Base-by-base conservation (phyloP, 2,113 vertebrate genomes). In the Nycticorax nycticorax region DNA sequence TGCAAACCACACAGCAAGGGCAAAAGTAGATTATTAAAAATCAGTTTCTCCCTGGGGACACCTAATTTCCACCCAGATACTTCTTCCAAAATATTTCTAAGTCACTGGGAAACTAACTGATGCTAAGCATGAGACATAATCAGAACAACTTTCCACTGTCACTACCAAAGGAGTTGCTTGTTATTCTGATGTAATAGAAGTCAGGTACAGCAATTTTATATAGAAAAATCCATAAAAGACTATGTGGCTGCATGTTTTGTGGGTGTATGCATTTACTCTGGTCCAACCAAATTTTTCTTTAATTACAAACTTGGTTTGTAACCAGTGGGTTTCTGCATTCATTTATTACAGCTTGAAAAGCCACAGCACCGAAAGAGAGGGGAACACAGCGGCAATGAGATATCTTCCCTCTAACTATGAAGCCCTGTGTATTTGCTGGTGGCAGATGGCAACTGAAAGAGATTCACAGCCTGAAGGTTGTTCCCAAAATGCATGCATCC, bases 21-120 rank as follows among this genome's bases (percentile, higher is more conserved):
- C 48, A 92, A 78, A 95, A 89, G 88, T 33, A 89, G 77, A 85
- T 95, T 91, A 95, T 87, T 92, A 95, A 97, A 97, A 97, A 73
- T 69, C 53, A 91, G 1, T 89, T 94, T 97, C 47, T 95, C 69
- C n/a, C 74, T 62, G 37, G 67, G 50, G 84, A 91, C 77, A 89
- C 77, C 74, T 87, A 93, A 93, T 35, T 92, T 95, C 82, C 56
- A 93, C 33, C 9, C 64, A 88, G 85, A 93, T 60, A 78, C 79
- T 84, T 84, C 80, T 95, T 92, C 57, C 53, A 85, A 88, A 88
- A 18, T 83, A 55, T 77, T 88, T 93, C 82, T 90, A 52, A 41
- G n/a, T 88, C 24, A 75, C 72, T 84, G 37, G 27, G 56, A 93
- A 89, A 92, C 23, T 41, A 7, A 59, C 62, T 71, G 77, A 81